Evolutionary conservation across 2,888 invertebrate species (phyloP), one percentile per base, ranked within the genome.

Genomic region (Tuta absoluta): DNA sequence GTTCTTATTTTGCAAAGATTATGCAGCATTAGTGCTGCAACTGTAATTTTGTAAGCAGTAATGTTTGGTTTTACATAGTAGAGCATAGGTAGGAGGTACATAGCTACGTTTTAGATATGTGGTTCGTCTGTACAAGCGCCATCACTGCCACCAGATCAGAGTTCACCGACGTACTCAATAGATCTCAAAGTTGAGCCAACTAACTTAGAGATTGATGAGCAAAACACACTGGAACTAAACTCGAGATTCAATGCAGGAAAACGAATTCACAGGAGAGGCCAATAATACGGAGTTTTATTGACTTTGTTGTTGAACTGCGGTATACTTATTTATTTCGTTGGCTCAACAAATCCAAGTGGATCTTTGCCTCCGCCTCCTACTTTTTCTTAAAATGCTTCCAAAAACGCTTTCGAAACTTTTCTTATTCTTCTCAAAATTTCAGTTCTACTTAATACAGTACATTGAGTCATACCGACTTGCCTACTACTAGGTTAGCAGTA

Each of bases 201-300:
- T 37, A 57, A 62, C 45, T 65, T 33, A 56, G 38, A 33, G 41
- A 48, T 63, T 62, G 41, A 58, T 37, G 58, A n/a, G 58, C 19
- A 58, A 58, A 58, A 37, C 37, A 58, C 58, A 58, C 58, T 37
- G 11, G 19, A 37, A 37, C 33, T 17, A 19, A 58, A 37, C 58
- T 58, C 28, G 24, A 56, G 48, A 17, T 53, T 53, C 23, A 53
- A 23, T 53, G 51, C 51, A 53, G 21, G 51, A 24, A 53, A 24
- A 23, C 51, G 51, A 53, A 49, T 49, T 49, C 21, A n/a, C 49
- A 8, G 21, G 21, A 49, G 49, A 49, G 8, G 17, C 17, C 19
- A 21, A 49, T 49, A 21, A 21, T 49, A 19, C 19, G 10, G 49
- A 21, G 49, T 49, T 49, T 49, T 49, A 49, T 49, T 21, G 49